Percentiles rank a stretch among this genome's conserved stretches.
Conservation (phyloP, 2,888 invertebrate genomes). For the Pollenia griseotomentosa region DNA sequence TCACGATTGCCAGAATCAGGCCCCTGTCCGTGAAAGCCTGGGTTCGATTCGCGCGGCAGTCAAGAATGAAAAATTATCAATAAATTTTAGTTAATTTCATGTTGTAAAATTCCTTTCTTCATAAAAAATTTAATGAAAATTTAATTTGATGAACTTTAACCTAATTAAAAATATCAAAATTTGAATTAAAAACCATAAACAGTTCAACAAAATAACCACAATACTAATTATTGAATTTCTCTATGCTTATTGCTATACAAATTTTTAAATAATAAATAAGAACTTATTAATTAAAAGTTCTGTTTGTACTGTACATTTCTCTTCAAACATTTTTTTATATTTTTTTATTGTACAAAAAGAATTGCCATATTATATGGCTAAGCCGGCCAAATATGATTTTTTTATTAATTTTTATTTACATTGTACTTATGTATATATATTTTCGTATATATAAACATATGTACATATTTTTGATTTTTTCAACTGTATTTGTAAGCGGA, state of each 20-base stretch:
- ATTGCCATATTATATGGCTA: constrained; percentile 52
- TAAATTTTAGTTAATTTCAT: too few species aligned
- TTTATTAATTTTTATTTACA: constrained; percentile 22
- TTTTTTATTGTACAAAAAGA: constrained; percentile 9
- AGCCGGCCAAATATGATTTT: constrained; percentile 26
- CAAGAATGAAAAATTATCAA: too few species aligned
- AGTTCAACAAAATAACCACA: too few species aligned
- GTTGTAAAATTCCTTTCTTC: too few species aligned
- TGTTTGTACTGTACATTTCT: constrained; percentile 37
- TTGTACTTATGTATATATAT: not conserved
- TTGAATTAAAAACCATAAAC: too few species aligned
- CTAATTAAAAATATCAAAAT: too few species aligned
- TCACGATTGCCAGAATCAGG: too few species aligned
- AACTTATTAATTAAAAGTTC: constrained; percentile 10
- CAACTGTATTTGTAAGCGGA: constrained; percentile 49
- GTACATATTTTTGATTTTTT: constrained; percentile 3
- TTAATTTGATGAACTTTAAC: too few species aligned
- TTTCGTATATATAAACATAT: not conserved
- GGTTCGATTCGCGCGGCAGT: too few species aligned
- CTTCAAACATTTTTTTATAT: not conserved
- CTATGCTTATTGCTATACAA: not conserved
- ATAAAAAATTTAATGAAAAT: too few species aligned
- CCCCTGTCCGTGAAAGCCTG: too few species aligned
- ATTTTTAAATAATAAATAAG: not conserved
- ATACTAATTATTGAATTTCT: not conserved